Base-by-base conservation (phyloP, 2,888 invertebrate genomes). In the Scaptomyza tumidula region DNA sequence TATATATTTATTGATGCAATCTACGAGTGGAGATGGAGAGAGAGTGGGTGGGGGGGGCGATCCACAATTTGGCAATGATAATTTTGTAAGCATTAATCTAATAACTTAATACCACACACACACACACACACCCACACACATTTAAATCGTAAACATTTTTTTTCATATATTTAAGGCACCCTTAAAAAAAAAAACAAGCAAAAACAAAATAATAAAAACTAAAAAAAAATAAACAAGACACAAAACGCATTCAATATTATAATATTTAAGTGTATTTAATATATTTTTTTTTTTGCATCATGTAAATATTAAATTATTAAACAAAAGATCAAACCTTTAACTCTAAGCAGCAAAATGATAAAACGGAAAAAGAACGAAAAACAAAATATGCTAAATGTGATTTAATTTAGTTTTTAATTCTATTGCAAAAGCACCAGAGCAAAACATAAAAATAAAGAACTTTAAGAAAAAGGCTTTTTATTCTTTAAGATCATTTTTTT, bases 341-440 rank as follows among this genome's bases (percentile, higher is more conserved):
- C 3, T 58, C 24, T 75, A 78, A 68, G 56, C 35, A 45, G 65
- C 39, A 33, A 48, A 68, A 31, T 6, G 50, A 27, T 19, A 50
- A 50, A 19, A 56, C 14, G 48, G 49, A 55, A 49, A 55, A 46
- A 44, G 16, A 37, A 16, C 5, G 33, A 31, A 3, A 45, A 48
- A 61, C 14, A 55, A 75, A 64, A 81, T 77, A 75, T 71, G 83
- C 83, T 83, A 75, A 82, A 85, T 83, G 83, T 83, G 83, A 83
- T 83, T 83, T 83, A 83, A 79, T 83, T 83, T 83, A 83, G 72
- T 80, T 83, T 77, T 80, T 71, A 63, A 78, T 72, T 79, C 64
- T 64, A 58, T 68, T 68, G 65, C 53, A 63, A 76, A 46, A 57
- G 62, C 62, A 62, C 48, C 43, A 55, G 55, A 57, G 54, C 54